Base-by-base conservation (phyloP, 2,797 vertebrate genomes). In the Rhynchonycteris naso region DNA sequence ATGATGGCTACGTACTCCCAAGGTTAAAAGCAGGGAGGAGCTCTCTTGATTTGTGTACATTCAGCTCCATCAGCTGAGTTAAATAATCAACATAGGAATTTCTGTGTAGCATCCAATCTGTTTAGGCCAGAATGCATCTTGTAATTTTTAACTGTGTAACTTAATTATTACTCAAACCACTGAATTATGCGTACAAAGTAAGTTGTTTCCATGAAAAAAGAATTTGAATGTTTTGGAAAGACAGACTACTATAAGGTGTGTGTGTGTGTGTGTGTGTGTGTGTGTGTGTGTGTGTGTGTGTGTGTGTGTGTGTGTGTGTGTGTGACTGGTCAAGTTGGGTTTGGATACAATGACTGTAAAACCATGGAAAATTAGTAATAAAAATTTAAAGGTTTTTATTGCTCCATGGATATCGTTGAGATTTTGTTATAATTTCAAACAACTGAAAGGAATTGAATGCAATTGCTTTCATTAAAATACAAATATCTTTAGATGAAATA, bases 371-470 rank as follows among this genome's bases (percentile, higher is more conserved):
- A 79, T 79, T 72, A 86, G 50, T 52, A 87, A 69, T 54, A 75
- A 74, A 82, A 43, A 58, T 30, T 9, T 9, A 18, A 18, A 5
- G 43, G 3, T 14, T 65, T 75, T 66, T 61, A 87, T 61, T 76
- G 11, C 7, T 38, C 58, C 56, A 84, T 4, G 95, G 22, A 54
- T 82, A 21, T 43, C 28, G 52, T 71, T 79, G 38, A 58, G 4
- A 38, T 79, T 84, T 86, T 38, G 16, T 54, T 90, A n/a, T 47
- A 86, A 33, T 85, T 83, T 38, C 58, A 88, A 92, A 76, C 33
- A 81, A 68, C 4, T 35, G 22, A 87, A 85, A 35, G 15, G 16
- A 79, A 65, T n/a, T 54, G 7, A 38, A 52, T 66, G 43, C 74
- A 79, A 79, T 79, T 47, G 35, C 26, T 66, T 56, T 76, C 28